Evolutionary conservation across 2,888 invertebrate genomes (phyloP).

Genomic region (Orthosia incerta): DNA sequence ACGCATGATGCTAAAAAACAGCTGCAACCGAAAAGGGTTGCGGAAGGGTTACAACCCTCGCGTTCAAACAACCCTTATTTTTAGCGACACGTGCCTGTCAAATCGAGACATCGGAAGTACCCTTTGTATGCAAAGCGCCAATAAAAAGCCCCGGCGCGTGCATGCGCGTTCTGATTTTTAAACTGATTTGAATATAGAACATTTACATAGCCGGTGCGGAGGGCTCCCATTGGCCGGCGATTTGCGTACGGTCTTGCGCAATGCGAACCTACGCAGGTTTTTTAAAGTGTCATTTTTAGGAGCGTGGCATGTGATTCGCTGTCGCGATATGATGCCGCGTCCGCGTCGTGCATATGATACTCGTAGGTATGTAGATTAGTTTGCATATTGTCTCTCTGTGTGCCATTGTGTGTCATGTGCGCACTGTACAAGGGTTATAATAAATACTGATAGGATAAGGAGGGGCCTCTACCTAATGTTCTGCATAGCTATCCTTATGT

Average conservation of each 20-base stretch:
- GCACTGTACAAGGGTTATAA: conserved; percentile 28
- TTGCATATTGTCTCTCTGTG: conserved; percentile 58
- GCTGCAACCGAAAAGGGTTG: conserved; percentile 85
- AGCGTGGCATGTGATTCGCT: conserved; percentile 81
- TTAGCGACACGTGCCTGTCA: conserved; percentile 70
- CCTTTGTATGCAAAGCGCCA: conserved; percentile 86
- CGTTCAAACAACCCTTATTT: conserved; percentile 71
- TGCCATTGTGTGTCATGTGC: conserved; percentile 38
- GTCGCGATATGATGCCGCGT: conserved; percentile 57
- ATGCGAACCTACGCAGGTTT: conserved; percentile 71
- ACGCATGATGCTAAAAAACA: conserved; percentile 81
- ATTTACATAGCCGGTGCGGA: conserved; percentile 84
- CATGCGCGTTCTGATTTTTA: conserved; percentile 90
- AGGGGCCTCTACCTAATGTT: conserved; percentile 28
- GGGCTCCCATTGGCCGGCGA: conserved; percentile 81
- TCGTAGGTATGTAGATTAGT: conserved; percentile 57
- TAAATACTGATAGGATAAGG: conserved; percentile 1
- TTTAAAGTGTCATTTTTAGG: conserved; percentile 82
- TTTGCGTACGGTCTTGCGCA: conserved; percentile 85
- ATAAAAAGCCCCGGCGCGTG: conserved; percentile 87
- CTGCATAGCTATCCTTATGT: conserved; percentile 2
- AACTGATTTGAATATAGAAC: conserved; percentile 89
- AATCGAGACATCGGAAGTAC: conserved; percentile 64
- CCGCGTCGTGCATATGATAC: conserved; percentile 48
- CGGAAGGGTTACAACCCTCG: conserved; percentile 82